Conservation (phyloP, 1,140 invertebrate species). For the Trigoniulus corallinus region DNA sequence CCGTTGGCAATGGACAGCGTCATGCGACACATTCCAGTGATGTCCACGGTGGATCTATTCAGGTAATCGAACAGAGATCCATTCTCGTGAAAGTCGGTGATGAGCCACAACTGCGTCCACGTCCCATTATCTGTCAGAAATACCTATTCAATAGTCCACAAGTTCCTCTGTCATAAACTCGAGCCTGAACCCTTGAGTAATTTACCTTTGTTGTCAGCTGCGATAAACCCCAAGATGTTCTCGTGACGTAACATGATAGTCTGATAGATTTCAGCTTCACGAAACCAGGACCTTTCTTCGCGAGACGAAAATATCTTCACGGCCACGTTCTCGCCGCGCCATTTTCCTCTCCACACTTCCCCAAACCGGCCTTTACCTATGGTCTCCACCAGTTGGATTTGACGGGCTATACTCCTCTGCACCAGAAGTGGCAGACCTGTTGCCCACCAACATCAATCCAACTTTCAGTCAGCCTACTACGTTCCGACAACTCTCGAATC, state of each 20-base stretch:
- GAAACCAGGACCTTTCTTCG: slow-evolving; percentile 86
- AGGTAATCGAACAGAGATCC: slow-evolving; percentile 90
- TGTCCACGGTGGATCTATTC: slow-evolving; percentile 57
- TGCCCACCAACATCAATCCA: too few relatives aligned
- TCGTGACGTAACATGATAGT: slow-evolving; percentile 88
- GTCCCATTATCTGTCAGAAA: slow-evolving; percentile 82
- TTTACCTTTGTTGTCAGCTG: slow-evolving; percentile 88
- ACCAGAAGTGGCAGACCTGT: slow-evolving; percentile 74
- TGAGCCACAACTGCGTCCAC: slow-evolving; percentile 87
- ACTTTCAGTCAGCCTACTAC: too few relatives aligned
- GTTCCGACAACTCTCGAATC: too few relatives aligned
- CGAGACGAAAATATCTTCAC: slow-evolving; percentile 85
- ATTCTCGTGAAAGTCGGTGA: slow-evolving; percentile 87
- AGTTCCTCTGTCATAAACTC: too few relatives aligned
- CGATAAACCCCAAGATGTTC: slow-evolving; percentile 87
- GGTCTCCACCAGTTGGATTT: slow-evolving; percentile 80
- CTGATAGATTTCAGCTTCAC: slow-evolving; percentile 92
- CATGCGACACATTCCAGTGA: slow-evolving; percentile 68
- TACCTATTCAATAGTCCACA: too few relatives aligned
- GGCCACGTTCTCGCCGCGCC: slow-evolving; percentile 84
- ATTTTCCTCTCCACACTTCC: slow-evolving; percentile 81
- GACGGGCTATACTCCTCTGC: slow-evolving; percentile 83
- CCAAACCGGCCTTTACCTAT: slow-evolving; percentile 87
- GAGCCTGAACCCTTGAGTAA: too few relatives aligned
- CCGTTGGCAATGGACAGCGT: slow-evolving; percentile 82